phyloP scores from a whole-genome alignment of 2,888 invertebrate genomes.

The Brachynemurus nebulosus region DNA sequence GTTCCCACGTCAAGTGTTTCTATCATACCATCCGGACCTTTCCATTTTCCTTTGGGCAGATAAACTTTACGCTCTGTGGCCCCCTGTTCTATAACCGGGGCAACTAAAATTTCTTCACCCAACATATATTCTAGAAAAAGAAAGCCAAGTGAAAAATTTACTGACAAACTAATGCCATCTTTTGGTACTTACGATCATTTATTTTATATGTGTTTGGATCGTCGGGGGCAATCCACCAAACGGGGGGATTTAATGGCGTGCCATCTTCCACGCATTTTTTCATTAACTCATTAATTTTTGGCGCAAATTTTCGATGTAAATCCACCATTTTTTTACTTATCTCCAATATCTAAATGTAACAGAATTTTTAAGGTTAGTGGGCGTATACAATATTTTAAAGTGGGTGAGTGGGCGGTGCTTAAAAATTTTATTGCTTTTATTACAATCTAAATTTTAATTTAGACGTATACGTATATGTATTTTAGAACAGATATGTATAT shows the following conservation, averaged over 20 bases:
- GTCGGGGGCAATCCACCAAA: slow-evolving; percentile 72
- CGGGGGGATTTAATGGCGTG: slow-evolving; percentile 61
- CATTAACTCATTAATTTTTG: slow-evolving; percentile 48
- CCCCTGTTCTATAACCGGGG: slow-evolving; percentile 55
- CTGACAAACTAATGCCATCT: not conserved
- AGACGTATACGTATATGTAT: too few relatives aligned
- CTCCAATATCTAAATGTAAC: slow-evolving; percentile 33
- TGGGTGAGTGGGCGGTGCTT: too few relatives aligned
- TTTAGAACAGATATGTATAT: too few relatives aligned
- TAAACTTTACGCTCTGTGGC: slow-evolving; percentile 53
- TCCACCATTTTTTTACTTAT: slow-evolving; percentile 50
- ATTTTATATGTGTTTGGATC: slow-evolving; percentile 45
- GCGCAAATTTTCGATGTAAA: slow-evolving; percentile 47
- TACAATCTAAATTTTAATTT: too few relatives aligned
- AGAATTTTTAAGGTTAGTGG: too few relatives aligned
- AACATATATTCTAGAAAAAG: slow-evolving; percentile 55
- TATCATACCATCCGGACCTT: slow-evolving; percentile 45
- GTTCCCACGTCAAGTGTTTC: slow-evolving; percentile 39
- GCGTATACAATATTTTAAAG: too few relatives aligned
- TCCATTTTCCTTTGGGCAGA: slow-evolving; percentile 62
- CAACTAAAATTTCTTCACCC: slow-evolving; percentile 62
- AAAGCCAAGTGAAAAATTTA: slow-evolving; percentile 8
- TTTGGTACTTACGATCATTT: slow-evolving; percentile 37
- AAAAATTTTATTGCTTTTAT: too few relatives aligned
- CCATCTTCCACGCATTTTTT: slow-evolving; percentile 42